These are phyloP conservation scores for Cyanistes caeruleus DNA, from an alignment of 2,113 vertebrate genomes.

Conservation along the genomic window DNA sequence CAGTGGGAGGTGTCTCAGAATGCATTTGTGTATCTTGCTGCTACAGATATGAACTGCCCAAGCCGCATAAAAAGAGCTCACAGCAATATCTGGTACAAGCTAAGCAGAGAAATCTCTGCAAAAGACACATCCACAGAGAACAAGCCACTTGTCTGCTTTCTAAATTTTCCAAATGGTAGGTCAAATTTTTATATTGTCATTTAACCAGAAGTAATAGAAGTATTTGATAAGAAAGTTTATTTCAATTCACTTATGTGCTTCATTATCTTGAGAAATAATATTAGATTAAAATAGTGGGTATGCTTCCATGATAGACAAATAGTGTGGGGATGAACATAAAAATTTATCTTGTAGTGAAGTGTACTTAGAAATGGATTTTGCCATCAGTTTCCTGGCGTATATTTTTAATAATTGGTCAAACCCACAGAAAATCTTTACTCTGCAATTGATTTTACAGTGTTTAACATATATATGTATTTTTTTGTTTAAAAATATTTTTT, in stretches of 20 bases:
- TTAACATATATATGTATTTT: neutral
- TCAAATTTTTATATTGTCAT: neutral
- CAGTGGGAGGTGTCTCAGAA: constrained; percentile 46
- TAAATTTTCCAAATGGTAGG: constrained; percentile 31
- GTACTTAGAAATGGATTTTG: neutral
- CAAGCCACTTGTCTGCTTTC: neutral
- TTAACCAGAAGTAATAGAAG: neutral
- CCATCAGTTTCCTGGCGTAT: neutral
- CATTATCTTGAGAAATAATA: neutral
- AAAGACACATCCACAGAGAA: neutral
- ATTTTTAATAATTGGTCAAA: neutral
- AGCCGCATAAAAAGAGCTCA: neutral
- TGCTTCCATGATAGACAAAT: neutral
- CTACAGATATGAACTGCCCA: neutral
- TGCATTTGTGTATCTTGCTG: neutral
- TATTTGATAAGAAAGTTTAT: neutral
- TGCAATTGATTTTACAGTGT: neutral
- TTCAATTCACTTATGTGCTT: neutral
- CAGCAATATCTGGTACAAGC: neutral
- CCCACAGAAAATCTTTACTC: neutral
- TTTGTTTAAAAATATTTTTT: neutral
- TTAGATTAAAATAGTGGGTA: neutral
- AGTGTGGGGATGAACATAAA: neutral
- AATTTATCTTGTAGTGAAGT: neutral
- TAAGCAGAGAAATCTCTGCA: neutral